A percentile compares a stretch with the other conserved stretches of the same genome.
phyloP scores from a whole-genome alignment of 2,113 vertebrate species.

The Cyanoramphus novaezelandiae region DNA sequence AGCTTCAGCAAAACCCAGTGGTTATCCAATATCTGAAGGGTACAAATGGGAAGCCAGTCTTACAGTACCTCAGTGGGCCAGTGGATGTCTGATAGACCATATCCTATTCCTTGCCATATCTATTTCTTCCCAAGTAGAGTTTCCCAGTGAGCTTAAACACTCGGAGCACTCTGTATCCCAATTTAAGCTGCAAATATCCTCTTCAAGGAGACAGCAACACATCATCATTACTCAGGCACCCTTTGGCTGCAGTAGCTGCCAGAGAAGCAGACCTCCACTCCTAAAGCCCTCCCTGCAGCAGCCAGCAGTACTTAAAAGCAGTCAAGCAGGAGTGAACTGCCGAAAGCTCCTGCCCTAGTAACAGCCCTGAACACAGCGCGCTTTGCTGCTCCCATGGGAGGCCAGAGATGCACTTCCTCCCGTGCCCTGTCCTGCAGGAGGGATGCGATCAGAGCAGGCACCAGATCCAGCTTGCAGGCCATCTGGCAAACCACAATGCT shows the following conservation, averaged over 20 bases:
- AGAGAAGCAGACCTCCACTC: neutral
- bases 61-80: fast-evolving
- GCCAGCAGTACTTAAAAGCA: neutral
- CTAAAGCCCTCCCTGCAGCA: neutral
- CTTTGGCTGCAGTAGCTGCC: neutral
- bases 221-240: neutral
- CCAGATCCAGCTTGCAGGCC: neutral
- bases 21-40: neutral
- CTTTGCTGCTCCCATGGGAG: neutral
- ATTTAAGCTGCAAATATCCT: neutral
- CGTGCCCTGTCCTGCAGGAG: neutral
- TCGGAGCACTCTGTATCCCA: neutral
- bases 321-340: neutral
- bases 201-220: neutral
- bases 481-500: neutral
- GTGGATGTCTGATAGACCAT: neutral
- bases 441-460: neutral
- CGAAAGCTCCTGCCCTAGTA: neutral
- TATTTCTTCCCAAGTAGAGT: neutral
- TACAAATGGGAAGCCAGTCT: neutral
- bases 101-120: neutral
- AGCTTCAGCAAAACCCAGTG: neutral
- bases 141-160: neutral
- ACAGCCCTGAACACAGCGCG: neutral
- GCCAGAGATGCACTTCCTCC: neutral